Evolutionary conservation across 1,140 invertebrate species (phyloP), one percentile per base, ranked within the genome.

Genomic region (Drusus annulatus): DNA sequence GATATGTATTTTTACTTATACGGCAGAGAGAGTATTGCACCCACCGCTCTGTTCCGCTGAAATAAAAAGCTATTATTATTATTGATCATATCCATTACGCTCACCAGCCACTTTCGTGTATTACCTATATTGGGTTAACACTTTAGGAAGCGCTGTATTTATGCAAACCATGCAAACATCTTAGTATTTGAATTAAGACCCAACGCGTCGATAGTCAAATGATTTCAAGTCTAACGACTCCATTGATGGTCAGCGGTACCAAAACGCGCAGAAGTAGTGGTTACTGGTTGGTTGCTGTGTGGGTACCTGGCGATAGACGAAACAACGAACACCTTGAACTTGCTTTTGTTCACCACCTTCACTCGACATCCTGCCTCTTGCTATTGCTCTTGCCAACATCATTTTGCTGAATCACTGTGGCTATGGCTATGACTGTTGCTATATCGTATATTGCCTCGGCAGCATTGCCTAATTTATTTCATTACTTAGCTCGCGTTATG

Each of bases 261-360:
- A 17, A 56, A 56, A 56, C 25, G 62, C 28, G 62, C 62, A 65
- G 23, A 65, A 65, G 25, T 15, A 21, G 25, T 28, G 25, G 62
- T 65, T 16, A 10, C 36, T 45, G 36, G 36, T 45, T 45, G 13
- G 8, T 45, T 45, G 36, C 36, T 45, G 36, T 45, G 10, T 45
- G 31, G 31, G 8, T 36, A 36, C 31, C 31, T 36, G 31, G 31
- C 6, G 16, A 56, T 23, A 71, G 68, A 71, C 45, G 68, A 71
- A 65, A 52, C 68, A 19, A n/a, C 7, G 45, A 52, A 50, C 68
- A 71, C 68, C 68, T 71, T 71, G 68, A 71, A 71, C 68, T 71
- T 71, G 68, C 68, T 51, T 71, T 71, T 71, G 68, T 71, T 71
- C 68, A 71, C 52, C 68, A 71, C 68, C 68, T 71, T 71, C 68